phyloP scores from a whole-genome alignment of 1,140 invertebrate species.

The Calliopsis andreniformis region DNA sequence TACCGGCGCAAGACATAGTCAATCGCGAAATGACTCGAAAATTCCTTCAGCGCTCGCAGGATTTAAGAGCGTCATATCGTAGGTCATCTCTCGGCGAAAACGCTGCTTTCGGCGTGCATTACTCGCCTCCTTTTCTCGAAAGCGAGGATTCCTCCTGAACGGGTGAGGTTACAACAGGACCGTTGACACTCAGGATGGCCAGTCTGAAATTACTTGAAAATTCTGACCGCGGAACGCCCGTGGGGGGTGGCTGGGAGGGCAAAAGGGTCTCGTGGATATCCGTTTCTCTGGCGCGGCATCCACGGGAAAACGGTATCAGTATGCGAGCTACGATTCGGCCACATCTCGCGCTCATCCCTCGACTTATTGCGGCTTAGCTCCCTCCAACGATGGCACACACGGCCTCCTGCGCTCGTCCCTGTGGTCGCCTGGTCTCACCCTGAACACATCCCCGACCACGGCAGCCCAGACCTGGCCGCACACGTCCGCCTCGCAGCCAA shows the following conservation, averaged over 20 bases:
- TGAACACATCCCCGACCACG: conserved; percentile 50
- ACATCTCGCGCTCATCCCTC: conserved; percentile 81
- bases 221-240: conserved; percentile 51
- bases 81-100: background rate
- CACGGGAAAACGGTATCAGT: conserved; percentile 77
- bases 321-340: conserved; percentile 81
- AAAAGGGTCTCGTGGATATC: conserved; percentile 27
- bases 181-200: conserved; percentile 43
- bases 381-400: conserved; percentile 64
- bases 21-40: conserved; percentile 26
- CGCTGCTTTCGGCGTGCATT: conserved; percentile 1
- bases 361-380: conserved; percentile 82
- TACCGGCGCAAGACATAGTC: background rate
- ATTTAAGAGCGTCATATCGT: conserved; percentile 24
- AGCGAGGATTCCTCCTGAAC: conserved; percentile 10
- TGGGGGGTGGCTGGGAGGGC: background rate
- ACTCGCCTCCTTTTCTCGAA: background rate
- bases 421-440: conserved; percentile 60
- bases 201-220: conserved; percentile 58
- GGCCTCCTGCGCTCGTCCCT: conserved; percentile 63
- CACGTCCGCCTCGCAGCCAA: conserved; percentile 71
- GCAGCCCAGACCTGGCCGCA: conserved; percentile 59
- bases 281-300: conserved; percentile 43
- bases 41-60: background rate
- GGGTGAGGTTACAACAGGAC: background rate